Base-by-base conservation (phyloP, 2,888 invertebrate species). In the Theretra japonica region DNA sequence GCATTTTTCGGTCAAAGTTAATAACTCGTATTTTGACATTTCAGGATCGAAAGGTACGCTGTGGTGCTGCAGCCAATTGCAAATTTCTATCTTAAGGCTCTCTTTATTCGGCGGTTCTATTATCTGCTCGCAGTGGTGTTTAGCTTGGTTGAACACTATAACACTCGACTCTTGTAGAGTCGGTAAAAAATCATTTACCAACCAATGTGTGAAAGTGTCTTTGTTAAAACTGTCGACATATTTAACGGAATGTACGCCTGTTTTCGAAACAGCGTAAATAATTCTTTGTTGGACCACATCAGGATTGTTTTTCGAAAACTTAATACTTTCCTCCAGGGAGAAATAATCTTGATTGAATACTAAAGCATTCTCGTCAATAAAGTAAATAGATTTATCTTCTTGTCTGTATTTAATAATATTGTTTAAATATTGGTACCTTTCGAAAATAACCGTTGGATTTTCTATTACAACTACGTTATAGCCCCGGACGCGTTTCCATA, bases 361-460 rank as follows among this genome's bases (percentile, higher is more conserved):
- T 8, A 79, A 71, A n/a, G 75, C 76, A 4, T 72, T 72, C 73
- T 82, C 81, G 19, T 81, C 85, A 0, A 88, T 74, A 56, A 77
- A 87, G 60, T 78, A 80, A 4, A 87, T 80, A 0, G 76, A 65
- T 15, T 59, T 73, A 2, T 50, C 21, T 60, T 75, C 70, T 15
- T 74, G 19, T 15, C 83, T 78, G 50, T 72, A 73, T 0, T 73
- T 50, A 0, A 69, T 60, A 6, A 88, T 77, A 2, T 74, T 75
- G n/a, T 77, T 85, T 57, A 89, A 73, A 73, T 86, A 90, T 8
- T 72, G 74, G 30, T 82, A 77, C 19, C 88, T 83, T 71, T 88
- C 87, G 2, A 82, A 85, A 1, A 76, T 77, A 3, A 86, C 75
- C 6, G 68, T 21, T 0, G 88, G 88, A 15, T 80, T 82, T 71